Evolutionary conservation across 2,888 invertebrate species (phyloP).

Genomic region (Mythimna loreyi): DNA sequence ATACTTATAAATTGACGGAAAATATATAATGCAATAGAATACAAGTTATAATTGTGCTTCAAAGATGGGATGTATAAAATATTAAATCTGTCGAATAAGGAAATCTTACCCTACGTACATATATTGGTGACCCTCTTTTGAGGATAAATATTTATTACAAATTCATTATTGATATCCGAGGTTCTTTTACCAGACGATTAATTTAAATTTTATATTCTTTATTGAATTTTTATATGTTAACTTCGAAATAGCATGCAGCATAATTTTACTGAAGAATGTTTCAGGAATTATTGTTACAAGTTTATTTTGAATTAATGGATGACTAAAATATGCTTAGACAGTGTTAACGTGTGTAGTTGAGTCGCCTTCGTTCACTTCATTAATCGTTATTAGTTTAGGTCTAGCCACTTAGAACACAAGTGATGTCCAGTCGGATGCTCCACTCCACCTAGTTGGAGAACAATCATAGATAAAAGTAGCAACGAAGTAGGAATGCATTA

Average conservation of each 20-base stretch:
- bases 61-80: neutral
- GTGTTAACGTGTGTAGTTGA: slow-evolving; percentile 2
- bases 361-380: slow-evolving; percentile 34
- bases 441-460: slow-evolving; percentile 20
- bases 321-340: neutral
- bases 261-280: neutral
- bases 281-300: neutral
- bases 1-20: neutral
- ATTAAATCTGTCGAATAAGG: neutral
- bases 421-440: slow-evolving; percentile 20
- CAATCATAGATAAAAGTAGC: slow-evolving; percentile 23
- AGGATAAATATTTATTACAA: neutral
- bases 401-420: slow-evolving; percentile 38
- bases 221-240: neutral
- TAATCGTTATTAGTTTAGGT: slow-evolving; percentile 11
- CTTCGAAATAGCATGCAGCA: neutral
- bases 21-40: too few relatives aligned
- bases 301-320: neutral
- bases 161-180: too few relatives aligned
- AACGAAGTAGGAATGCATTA: slow-evolving; percentile 34
- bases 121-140: neutral
- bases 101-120: neutral
- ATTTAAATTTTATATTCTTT: neutral
- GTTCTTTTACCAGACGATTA: neutral
- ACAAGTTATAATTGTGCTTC: too few relatives aligned